A percentile compares a stretch with the other conserved stretches of the same genome.
These are phyloP conservation scores for Drosophila melanosoma DNA, from an alignment of 2,888 invertebrate genomes.

Conservation along the genomic window DNA sequence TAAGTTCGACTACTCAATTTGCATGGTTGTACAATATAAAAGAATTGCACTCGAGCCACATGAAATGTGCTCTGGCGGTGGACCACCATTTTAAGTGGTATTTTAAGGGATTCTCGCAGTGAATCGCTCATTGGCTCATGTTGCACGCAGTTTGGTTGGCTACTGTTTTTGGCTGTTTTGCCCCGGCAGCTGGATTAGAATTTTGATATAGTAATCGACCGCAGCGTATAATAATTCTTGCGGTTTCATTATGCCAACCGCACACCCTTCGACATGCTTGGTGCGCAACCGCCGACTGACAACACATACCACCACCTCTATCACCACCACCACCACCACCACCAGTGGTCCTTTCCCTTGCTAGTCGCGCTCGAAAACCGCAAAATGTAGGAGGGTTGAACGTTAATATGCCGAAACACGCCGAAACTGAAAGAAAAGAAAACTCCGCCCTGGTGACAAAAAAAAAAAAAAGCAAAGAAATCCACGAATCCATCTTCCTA, in stretches of 20 bases:
- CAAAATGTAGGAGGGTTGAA: slow-evolving; percentile 74
- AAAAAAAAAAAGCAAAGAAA: slow-evolving; percentile 13
- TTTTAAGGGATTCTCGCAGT: not conserved
- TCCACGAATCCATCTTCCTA: slow-evolving; percentile 40
- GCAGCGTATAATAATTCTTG: slow-evolving; percentile 82
- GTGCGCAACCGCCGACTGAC: slow-evolving; percentile 67
- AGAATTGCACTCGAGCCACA: not conserved
- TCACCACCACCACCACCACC: slow-evolving; percentile 14
- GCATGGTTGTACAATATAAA: not conserved
- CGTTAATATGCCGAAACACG: slow-evolving; percentile 43
- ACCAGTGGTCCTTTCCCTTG: slow-evolving; percentile 18
- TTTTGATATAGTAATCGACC: slow-evolving; percentile 79
- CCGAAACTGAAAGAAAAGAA: slow-evolving; percentile 44
- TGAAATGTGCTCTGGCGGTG: not conserved
- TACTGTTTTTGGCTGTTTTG: slow-evolving; percentile 11
- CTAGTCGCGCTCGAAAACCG: slow-evolving; percentile 52
- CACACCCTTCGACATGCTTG: slow-evolving; percentile 67
- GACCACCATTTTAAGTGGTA: slow-evolving; percentile 40
- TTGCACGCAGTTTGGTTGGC: slow-evolving; percentile 64
- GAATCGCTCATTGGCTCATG: slow-evolving; percentile 56
- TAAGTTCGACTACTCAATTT: not conserved
- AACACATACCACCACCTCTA: slow-evolving; percentile 42
- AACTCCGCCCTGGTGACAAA: slow-evolving; percentile 68
- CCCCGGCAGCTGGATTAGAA: slow-evolving; percentile 59
- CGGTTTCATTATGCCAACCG: slow-evolving; percentile 81